Evolutionary conservation across 2,888 invertebrate genomes (phyloP).

Genomic region (Myathropa florea): DNA sequence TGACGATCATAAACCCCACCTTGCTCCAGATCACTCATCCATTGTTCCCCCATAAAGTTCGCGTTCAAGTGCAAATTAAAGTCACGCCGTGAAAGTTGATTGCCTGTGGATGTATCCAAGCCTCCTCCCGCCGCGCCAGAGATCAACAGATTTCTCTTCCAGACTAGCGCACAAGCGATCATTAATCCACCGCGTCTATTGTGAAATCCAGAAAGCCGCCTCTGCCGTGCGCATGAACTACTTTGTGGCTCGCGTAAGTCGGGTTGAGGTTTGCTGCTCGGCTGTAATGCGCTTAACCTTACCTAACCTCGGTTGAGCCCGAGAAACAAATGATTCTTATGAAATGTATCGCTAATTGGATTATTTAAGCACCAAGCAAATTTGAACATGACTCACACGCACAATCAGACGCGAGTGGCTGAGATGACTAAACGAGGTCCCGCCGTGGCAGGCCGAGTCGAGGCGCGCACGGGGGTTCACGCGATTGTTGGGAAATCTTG

Average conservation of each 20-base stretch:
- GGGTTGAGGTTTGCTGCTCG: background rate
- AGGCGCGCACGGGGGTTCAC: background rate
- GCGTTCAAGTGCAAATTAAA: background rate
- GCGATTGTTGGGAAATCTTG: background rate
- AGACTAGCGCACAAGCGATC: no score
- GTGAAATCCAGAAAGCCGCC: background rate
- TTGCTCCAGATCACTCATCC: background rate
- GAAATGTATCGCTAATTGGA: slow-evolving; percentile 1
- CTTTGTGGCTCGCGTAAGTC: background rate
- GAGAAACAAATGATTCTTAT: slow-evolving; percentile 1
- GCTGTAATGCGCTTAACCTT: background rate
- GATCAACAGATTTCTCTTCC: background rate
- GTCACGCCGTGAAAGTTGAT: background rate
- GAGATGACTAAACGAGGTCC: background rate
- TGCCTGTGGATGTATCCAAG: background rate
- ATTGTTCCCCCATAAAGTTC: background rate
- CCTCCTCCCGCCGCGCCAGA: background rate
- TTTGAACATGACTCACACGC: slow-evolving; percentile 1
- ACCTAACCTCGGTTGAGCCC: background rate
- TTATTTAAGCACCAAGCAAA: slow-evolving; percentile 4
- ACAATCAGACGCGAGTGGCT: background rate
- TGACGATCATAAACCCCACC: background rate
- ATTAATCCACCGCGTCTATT: background rate
- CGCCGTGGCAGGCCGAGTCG: no score
- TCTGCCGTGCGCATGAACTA: no score